Percentiles rank a stretch among this genome's conserved stretches.
Evolutionary conservation across 1,140 invertebrate species (phyloP).

Genomic region (Drosophila eugracilis): DNA sequence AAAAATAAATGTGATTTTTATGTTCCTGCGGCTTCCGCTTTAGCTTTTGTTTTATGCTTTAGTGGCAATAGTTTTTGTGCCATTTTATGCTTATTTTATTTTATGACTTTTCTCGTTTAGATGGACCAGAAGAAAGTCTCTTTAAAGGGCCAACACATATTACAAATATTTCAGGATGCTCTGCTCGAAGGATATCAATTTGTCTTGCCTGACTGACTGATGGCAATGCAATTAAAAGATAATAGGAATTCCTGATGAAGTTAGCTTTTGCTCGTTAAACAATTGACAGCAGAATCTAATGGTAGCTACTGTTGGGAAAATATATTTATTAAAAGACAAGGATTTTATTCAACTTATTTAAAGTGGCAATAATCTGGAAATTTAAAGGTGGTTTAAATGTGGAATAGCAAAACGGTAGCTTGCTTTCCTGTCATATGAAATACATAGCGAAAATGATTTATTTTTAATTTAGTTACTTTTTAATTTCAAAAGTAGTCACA

Average conservation of each 20-base stretch:
- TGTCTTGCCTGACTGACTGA: conserved; percentile 16
- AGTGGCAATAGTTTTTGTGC: conserved; percentile 52
- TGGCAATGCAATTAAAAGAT: conserved; percentile 52
- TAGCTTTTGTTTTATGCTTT: conserved; percentile 50
- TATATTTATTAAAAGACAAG: no score
- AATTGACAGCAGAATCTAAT: conserved; percentile 17
- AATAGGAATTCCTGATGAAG: conserved; percentile 12
- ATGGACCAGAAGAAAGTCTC: conserved; percentile 9
- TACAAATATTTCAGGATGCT: conserved; percentile 2
- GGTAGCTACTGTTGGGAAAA: not conserved
- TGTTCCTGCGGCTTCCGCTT: conserved; percentile 52
- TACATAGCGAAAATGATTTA: no score
- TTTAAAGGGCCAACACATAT: conserved; percentile 3
- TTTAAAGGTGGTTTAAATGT: no score
- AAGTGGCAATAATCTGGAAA: not conserved
- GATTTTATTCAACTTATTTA: not conserved
- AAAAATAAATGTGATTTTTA: conserved; percentile 77
- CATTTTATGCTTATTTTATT: conserved; percentile 61
- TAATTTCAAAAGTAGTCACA: no score
- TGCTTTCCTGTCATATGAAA: no score
- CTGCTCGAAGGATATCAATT: conserved; percentile 33
- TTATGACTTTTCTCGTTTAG: conserved; percentile 42
- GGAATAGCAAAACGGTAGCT: no score
- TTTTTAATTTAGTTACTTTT: no score
- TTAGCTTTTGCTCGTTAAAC: conserved; percentile 6